Percentiles rank a stretch among this genome's conserved stretches.
Evolutionary conservation across 92 coral and sea anemone genomes (phyloP).

Genomic region (Plumapathes pennacea): DNA sequence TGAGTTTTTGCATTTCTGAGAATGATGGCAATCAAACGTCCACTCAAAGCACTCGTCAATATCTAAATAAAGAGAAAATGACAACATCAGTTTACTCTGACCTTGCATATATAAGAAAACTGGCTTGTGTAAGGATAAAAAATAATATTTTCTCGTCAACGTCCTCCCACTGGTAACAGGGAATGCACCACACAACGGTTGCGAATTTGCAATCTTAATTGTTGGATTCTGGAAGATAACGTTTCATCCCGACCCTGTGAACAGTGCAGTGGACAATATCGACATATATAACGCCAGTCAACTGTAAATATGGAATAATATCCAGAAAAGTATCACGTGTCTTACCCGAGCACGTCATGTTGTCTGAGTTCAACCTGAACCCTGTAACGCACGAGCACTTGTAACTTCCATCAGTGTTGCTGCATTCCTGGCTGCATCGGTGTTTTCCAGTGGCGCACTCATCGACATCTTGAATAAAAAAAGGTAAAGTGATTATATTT

Average conservation of each 20-base stretch:
- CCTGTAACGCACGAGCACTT: conserved; percentile 32
- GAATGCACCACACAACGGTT: too few relatives aligned
- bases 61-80: conserved; percentile 7
- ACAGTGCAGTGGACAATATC: background rate
- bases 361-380: conserved; percentile 26
- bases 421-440: conserved; percentile 32
- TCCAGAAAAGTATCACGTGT: background rate
- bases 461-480: conserved; percentile 26
- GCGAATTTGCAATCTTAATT: too few relatives aligned
- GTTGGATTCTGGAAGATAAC: too few relatives aligned
- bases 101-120: too few relatives aligned
- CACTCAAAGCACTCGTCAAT: conserved; percentile 44
- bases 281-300: background rate
- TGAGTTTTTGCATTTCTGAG: conserved; percentile 38
- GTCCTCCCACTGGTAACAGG: too few relatives aligned
- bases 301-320: background rate
- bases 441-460: conserved; percentile 21
- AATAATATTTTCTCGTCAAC: too few relatives aligned
- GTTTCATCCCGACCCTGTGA: too few relatives aligned
- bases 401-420: conserved; percentile 32
- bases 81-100: too few relatives aligned
- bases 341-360: conserved; percentile 46
- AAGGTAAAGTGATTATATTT: background rate
- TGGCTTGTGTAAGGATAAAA: too few relatives aligned
- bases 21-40: conserved; percentile 48